Conservation (phyloP, 2,113 vertebrate genomes). For the Peromyscus polionotus region DNA sequence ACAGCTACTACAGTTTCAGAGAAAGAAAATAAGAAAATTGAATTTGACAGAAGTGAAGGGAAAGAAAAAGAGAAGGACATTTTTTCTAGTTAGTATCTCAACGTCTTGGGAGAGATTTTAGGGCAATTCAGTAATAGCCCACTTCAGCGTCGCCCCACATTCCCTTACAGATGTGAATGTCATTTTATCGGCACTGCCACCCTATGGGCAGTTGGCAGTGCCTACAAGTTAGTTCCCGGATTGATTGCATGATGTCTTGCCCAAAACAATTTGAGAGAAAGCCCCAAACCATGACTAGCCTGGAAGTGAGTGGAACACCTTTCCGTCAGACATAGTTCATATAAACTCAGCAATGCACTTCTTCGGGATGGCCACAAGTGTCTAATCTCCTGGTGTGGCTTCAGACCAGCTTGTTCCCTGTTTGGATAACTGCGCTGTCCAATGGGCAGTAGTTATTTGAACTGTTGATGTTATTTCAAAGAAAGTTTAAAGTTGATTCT, state of each 20-base stretch:
- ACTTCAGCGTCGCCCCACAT: not conserved
- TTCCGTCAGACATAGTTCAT: not conserved
- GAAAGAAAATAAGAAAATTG: constrained; percentile 78
- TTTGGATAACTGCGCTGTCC: not conserved
- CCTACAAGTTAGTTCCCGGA: not conserved
- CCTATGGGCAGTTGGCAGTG: not conserved
- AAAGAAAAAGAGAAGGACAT: not conserved
- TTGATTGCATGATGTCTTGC: not conserved
- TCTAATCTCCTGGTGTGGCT: not conserved
- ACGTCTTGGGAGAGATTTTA: constrained; percentile 39
- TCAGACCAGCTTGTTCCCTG: not conserved
- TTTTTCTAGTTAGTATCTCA: constrained; percentile 26
- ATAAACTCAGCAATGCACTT: not conserved
- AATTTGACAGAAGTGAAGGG: constrained; percentile 67
- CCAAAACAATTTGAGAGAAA: constrained; percentile 10
- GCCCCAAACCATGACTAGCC: not conserved
- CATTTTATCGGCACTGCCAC: not conserved
- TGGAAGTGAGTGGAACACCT: not conserved
- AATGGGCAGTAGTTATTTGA: not conserved
- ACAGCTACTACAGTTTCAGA: constrained; percentile 62
- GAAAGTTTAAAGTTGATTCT: not conserved
- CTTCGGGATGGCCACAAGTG: not conserved
- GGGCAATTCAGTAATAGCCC: constrained; percentile 20
- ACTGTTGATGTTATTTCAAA: not conserved
- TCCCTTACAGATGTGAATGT: not conserved